phyloP scores from a whole-genome alignment of 2,797 vertebrate species.

The Catharus ustulatus region DNA sequence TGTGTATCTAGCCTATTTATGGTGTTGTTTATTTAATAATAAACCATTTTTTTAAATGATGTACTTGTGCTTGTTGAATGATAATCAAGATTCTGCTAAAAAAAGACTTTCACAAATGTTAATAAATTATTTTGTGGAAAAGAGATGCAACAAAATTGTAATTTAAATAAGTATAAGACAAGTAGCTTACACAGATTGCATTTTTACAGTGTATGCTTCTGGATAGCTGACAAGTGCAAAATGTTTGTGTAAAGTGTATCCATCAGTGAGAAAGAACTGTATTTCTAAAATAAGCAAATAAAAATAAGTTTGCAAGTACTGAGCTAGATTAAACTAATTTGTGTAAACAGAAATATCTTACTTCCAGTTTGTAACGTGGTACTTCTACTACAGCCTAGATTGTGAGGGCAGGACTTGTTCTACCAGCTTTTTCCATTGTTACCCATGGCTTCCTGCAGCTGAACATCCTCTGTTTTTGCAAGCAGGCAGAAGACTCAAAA shows the following conservation, averaged over 20 bases:
- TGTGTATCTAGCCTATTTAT: slow-evolving; percentile 13
- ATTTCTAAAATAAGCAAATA: background rate
- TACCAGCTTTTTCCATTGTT: background rate
- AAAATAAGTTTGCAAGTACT: background rate
- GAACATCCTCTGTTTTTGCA: background rate
- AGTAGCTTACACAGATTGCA: background rate
- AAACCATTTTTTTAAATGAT: background rate
- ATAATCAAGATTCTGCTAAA: slow-evolving; percentile 18
- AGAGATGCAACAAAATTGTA: background rate
- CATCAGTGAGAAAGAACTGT: background rate
- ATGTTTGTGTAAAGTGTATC: background rate
- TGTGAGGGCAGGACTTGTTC: background rate
- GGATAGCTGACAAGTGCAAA: background rate
- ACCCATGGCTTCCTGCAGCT: background rate
- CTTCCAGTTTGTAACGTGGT: background rate
- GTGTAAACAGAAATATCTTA: background rate
- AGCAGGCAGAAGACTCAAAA: background rate
- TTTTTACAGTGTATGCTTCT: background rate
- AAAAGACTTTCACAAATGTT: slow-evolving; percentile 25
- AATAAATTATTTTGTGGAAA: background rate
- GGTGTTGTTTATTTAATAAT: slow-evolving; percentile 33
- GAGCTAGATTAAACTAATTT: background rate
- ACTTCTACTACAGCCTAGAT: background rate
- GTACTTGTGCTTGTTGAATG: background rate
- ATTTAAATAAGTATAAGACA: background rate